Evolutionary conservation across 2,888 invertebrate genomes (phyloP).

Genomic region (Drosophila picticornis): DNA sequence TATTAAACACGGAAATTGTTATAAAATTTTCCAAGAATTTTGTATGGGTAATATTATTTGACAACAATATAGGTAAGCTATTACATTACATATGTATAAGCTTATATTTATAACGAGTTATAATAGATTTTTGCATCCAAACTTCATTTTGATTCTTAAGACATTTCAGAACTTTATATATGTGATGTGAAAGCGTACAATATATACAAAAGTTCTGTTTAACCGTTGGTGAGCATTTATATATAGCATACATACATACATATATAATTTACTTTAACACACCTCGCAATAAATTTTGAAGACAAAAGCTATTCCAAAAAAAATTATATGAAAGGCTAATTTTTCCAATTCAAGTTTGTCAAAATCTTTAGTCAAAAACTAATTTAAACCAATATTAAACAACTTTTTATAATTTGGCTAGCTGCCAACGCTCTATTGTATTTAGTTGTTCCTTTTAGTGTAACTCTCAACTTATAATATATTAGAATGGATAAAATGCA

Average conservation of each 20-base stretch:
- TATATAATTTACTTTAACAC: slow-evolving; percentile 11
- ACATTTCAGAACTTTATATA: not conserved
- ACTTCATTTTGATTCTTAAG: not conserved
- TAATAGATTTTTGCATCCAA: not conserved
- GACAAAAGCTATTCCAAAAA: not conserved
- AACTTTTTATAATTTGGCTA: slow-evolving; percentile 12
- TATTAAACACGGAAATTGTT: not conserved
- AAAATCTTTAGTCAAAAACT: slow-evolving; percentile 16
- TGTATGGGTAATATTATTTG: not conserved
- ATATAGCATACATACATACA: slow-evolving; percentile 23
- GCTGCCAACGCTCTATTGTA: slow-evolving; percentile 14
- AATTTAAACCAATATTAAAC: slow-evolving; percentile 20
- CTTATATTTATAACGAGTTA: not conserved
- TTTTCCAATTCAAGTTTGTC: slow-evolving; percentile 8
- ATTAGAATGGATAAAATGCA: slow-evolving; percentile 86
- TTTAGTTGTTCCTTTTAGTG: slow-evolving; percentile 16
- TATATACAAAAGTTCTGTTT: slow-evolving; percentile 11
- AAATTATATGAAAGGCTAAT: slow-evolving; percentile 11
- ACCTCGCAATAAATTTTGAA: slow-evolving; percentile 19
- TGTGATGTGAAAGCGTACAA: slow-evolving; percentile 7
- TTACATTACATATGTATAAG: not conserved
- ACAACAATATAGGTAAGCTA: slow-evolving; percentile 1
- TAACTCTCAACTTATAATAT: slow-evolving; percentile 82
- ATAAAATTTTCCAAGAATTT: not conserved
- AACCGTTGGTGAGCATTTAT: not conserved